Evolutionary conservation across 2,888 invertebrate species (phyloP), one percentile per base, ranked within the genome.

Genomic region (Orthonevra nobilis): DNA sequence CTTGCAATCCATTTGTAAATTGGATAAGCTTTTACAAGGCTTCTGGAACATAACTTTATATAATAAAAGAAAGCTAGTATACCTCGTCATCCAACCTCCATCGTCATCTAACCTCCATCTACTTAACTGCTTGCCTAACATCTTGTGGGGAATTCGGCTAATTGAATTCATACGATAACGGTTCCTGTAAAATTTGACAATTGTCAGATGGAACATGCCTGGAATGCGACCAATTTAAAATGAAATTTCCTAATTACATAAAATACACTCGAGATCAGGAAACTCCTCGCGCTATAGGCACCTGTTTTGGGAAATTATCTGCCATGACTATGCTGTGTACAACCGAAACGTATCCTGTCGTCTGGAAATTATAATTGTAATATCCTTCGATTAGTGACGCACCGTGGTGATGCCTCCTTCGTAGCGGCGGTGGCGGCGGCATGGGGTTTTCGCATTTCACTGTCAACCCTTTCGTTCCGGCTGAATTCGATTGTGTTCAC

Each of bases 331-430:
- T n/a, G n/a, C n/a, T n/a, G n/a, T 30, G 2, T 32, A n/a, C 12
- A 23, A 44, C 36, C 36, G n/a, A 19, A 46, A n/a, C 52, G 26
- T 54, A 54, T 79, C 79, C 66, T 66, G 79, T 68, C 73, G 61
- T 42, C 79, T 79, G 79, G 56, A 73, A 79, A 79, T 79, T 79
- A 79, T 79, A 79, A 79, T 79, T 79, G 79, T 79, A 73, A 79
- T 79, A 79, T 79, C 66, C 79, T 36, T 42, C 73, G 79, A 79
- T 79, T 79, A 79, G 79, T 79, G 38, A 79, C 79, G 79, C 79
- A 79, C 74, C 46, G 74, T 69, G 69, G 74, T 75, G 73, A 23
- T 56, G 54, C 48, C 40, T 54, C 52, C 38, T 30, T 64, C 63
- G 3, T 23, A n/a, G n/a, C n/a, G n/a, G n/a, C n/a, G n/a, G n/a